Conservation (phyloP, 2,113 vertebrate species). For the Eolophus roseicapilla region DNA sequence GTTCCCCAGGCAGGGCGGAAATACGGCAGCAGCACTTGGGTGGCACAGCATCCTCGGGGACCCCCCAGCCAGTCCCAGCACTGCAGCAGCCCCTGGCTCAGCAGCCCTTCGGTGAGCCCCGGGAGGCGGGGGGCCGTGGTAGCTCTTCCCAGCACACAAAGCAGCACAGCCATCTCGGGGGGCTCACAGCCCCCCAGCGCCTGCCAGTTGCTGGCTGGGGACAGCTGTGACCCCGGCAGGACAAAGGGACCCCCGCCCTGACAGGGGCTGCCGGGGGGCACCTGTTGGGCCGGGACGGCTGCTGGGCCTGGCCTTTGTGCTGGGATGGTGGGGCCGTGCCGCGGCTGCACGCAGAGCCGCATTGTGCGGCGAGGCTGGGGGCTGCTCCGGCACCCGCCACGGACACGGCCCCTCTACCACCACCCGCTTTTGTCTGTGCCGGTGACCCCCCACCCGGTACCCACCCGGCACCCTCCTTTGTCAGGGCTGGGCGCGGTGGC, state of each 20-base stretch:
- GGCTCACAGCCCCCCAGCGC: not conserved
- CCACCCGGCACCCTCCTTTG: not conserved
- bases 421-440: not conserved
- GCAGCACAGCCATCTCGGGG: not conserved
- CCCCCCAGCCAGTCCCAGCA: not conserved
- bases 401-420: not conserved
- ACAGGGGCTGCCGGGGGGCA: not conserved
- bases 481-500: not conserved
- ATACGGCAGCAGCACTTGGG: not conserved
- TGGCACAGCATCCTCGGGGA: not conserved
- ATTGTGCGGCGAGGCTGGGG: not conserved
- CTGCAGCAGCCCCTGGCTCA: not conserved
- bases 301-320: constrained; percentile 1
- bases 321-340: not conserved
- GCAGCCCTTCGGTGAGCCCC: not conserved
- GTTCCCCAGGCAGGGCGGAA: not conserved
- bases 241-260: not conserved
- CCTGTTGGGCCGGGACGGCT: not conserved
- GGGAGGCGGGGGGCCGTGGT: not conserved
- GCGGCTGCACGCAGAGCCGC: not conserved
- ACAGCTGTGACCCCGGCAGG: constrained; percentile 23
- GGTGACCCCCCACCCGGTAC: not conserved
- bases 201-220: not conserved
- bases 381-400: not conserved
- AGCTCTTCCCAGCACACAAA: not conserved